phyloP scores from a whole-genome alignment of 2,113 vertebrate species.

The Muntiacus reevesi region DNA sequence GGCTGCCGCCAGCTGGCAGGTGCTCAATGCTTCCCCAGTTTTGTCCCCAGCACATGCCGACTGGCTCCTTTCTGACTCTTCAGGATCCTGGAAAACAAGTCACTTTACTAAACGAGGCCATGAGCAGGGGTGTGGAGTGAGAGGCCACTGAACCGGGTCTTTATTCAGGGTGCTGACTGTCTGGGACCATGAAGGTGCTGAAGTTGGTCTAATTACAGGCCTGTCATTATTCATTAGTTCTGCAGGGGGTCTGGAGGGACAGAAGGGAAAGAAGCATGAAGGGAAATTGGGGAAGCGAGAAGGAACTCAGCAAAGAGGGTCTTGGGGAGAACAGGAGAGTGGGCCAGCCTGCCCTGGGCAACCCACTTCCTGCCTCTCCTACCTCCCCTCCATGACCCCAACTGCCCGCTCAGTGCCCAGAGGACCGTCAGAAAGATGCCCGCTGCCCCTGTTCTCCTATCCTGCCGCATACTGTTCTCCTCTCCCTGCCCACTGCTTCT shows the following conservation, averaged over 20 bases:
- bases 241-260: not conserved
- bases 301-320: not conserved
- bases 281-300: accelerated
- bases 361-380: not conserved
- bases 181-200: not conserved
- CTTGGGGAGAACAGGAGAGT: not conserved
- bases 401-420: not conserved
- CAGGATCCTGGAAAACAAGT: not conserved
- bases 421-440: not conserved
- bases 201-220: not conserved
- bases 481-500: accelerated
- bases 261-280: not conserved
- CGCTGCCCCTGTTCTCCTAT: accelerated
- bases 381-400: not conserved
- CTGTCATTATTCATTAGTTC: not conserved
- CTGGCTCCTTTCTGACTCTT: not conserved
- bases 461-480: not conserved
- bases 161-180: not conserved
- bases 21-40: accelerated
- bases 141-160: not conserved
- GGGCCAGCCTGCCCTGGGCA: accelerated
- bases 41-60: accelerated
- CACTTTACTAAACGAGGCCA: not conserved
- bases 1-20: not conserved
- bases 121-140: accelerated